Conservation (phyloP, 1,140 invertebrate species). For the Bombus sylvicola region DNA sequence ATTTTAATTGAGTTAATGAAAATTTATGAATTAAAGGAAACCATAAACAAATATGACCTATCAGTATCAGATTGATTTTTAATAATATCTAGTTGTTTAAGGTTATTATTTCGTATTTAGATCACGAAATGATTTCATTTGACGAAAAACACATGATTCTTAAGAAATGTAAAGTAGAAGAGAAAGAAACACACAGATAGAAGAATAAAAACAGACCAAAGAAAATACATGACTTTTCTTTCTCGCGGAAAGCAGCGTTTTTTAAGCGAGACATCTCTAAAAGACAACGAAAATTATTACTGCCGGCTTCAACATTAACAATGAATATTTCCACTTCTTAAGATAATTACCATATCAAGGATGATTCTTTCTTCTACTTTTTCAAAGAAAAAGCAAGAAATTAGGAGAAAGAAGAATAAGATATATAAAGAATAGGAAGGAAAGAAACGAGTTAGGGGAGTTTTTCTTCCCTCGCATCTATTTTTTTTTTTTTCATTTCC, state of each 20-base stretch:
- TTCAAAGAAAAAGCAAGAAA: not conserved
- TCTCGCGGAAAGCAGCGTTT: not conserved
- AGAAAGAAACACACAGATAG: not conserved
- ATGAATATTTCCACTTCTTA: constrained; percentile 19
- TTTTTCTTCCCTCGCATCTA: not conserved
- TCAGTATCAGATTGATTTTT: too few species aligned
- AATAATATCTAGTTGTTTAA: too few species aligned
- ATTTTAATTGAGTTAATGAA: too few species aligned
- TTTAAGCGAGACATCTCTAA: not conserved
- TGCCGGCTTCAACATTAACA: not conserved
- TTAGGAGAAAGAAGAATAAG: not conserved
- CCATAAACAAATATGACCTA: too few species aligned
- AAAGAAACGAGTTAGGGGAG: not conserved
- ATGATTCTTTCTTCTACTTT: not conserved
- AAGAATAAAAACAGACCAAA: too few species aligned
- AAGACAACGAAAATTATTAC: not conserved
- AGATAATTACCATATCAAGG: constrained; percentile 7
- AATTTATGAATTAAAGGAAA: too few species aligned
- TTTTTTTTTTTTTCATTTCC: too few species aligned
- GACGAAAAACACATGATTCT: not conserved
- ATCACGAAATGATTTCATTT: not conserved
- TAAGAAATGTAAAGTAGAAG: not conserved
- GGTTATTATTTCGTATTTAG: not conserved
- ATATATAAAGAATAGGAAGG: not conserved
- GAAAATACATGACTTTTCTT: too few species aligned